Evolutionary conservation across 2,888 invertebrate species (phyloP).

Genomic region (Ischnus inquisitorius): DNA sequence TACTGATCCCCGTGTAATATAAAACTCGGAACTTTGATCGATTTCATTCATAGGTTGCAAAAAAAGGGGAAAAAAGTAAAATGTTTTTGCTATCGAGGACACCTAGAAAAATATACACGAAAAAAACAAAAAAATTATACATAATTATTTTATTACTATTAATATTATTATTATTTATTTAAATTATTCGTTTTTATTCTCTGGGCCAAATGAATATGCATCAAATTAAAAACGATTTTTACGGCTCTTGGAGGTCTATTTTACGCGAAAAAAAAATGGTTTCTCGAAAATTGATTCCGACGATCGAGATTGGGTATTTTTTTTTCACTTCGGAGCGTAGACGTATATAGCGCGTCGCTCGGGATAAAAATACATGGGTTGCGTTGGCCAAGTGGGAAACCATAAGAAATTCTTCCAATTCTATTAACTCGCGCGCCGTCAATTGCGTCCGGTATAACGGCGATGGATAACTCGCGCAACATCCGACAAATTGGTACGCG

Average conservation of each 20-base stretch:
- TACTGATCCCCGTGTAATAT: conserved; percentile 46
- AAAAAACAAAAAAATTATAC: too few species aligned
- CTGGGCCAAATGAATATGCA: too few species aligned
- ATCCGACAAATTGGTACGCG: conserved; percentile 65
- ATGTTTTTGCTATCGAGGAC: conserved; percentile 24
- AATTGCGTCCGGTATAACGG: conserved; percentile 63
- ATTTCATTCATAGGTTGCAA: conserved; percentile 23
- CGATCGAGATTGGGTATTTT: conserved; percentile 31
- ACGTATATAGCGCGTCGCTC: background rate
- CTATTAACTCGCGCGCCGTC: conserved; percentile 63
- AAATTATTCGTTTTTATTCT: too few species aligned
- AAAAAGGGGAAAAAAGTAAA: conserved; percentile 32
- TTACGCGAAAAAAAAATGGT: conserved; percentile 1
- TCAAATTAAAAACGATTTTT: too few species aligned
- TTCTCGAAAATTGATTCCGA: conserved; percentile 34
- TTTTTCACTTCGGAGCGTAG: background rate
- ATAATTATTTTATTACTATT: too few species aligned
- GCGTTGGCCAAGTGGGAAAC: conserved; percentile 32
- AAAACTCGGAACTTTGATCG: conserved; percentile 59
- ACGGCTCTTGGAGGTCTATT: conserved; percentile 21
- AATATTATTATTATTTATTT: too few species aligned
- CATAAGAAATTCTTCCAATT: conserved; percentile 54
- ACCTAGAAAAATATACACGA: too few species aligned
- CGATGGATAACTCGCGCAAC: conserved; percentile 71
- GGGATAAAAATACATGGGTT: conserved; percentile 48